These are phyloP conservation scores for Brachynemurus nebulosus DNA, from an alignment of 2,888 invertebrate species.

Conservation along the genomic window DNA sequence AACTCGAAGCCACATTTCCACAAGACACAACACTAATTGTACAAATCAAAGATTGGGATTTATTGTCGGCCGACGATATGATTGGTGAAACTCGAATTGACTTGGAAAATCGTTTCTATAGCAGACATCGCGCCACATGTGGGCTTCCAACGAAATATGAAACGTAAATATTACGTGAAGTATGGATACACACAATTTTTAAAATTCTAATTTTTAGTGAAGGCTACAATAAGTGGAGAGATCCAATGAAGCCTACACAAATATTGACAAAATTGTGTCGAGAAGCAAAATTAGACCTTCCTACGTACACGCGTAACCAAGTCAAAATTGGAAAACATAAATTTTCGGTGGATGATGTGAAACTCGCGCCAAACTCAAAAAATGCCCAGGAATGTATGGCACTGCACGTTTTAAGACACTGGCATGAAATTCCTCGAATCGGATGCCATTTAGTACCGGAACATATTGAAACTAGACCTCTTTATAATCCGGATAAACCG, in stretches of 20 bases:
- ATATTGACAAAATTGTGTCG: conserved; percentile 76
- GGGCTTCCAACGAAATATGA: conserved; percentile 74
- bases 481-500: conserved; percentile 60
- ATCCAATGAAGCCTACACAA: conserved; percentile 78
- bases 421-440: conserved; percentile 67
- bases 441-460: conserved; percentile 74
- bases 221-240: conserved; percentile 82
- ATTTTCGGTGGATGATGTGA: conserved; percentile 44
- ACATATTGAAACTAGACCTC: conserved; percentile 77
- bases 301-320: conserved; percentile 49
- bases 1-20: conserved; percentile 84
- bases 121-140: conserved; percentile 76
- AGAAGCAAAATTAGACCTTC: conserved; percentile 70
- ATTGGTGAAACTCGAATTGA: conserved; percentile 88
- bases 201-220: no score
- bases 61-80: conserved; percentile 77
- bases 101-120: conserved; percentile 83
- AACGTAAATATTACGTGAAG: conserved; percentile 51
- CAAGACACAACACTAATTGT: conserved; percentile 77
- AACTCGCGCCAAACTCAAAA: conserved; percentile 32
- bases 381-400: conserved; percentile 73
- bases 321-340: conserved; percentile 59
- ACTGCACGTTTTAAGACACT: conserved; percentile 61
- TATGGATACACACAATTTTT: no score
- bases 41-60: conserved; percentile 81